Evolutionary conservation across 37 sponge, comb jelly and placozoan genomes (phyloP), one percentile per base, ranked within the genome.

Genomic region (Hexactinellida sp.): DNA sequence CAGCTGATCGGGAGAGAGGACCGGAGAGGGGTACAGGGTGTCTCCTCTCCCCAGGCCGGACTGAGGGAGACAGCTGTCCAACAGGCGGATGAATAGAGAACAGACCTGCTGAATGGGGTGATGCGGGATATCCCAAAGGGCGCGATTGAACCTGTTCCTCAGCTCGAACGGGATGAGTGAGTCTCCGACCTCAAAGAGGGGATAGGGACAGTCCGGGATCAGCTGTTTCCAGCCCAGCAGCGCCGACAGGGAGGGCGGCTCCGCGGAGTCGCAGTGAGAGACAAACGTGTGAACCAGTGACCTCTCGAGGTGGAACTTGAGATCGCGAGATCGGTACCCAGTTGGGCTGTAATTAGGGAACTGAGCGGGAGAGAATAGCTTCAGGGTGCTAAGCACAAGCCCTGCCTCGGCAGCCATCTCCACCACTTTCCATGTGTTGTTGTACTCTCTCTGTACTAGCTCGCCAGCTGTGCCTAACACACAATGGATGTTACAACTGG

Each of bases 401-500:
- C 86, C 89, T 38, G 86, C 89, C 36, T 86, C 89, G 0, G 94
- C 89, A 36, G 94, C 94, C 88, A 92, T 85, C 55, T 94, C 92
- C 16, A 90, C 88, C 0, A 94, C 84, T 37, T 90, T 91, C 94
- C 94, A 94, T 0, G 90, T 92, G 85, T 94, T 90, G 38, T 89
- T 83, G 55, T 92, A 92, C 0, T 88, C 89, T 85, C 94, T 83
- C 36, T 55, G 37, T 1, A 24, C 25, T 37, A 36, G 55, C 84
- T 94, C 94, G 0, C n/a, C 76, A 25, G 91, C 87, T 24, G 94
- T 94, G 7, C 76, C 76, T 63, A 63, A 23, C 52, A 47, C 16
- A 47, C 52, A 47, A 47, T 47, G 52, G 52, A 47, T 47, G 16
- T 47, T 47, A 16, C 16, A 47, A 47, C 52, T n/a, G n/a, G n/a